phyloP scores from a whole-genome alignment of 2,797 vertebrate species.

The Craterocephalus amniculus region DNA sequence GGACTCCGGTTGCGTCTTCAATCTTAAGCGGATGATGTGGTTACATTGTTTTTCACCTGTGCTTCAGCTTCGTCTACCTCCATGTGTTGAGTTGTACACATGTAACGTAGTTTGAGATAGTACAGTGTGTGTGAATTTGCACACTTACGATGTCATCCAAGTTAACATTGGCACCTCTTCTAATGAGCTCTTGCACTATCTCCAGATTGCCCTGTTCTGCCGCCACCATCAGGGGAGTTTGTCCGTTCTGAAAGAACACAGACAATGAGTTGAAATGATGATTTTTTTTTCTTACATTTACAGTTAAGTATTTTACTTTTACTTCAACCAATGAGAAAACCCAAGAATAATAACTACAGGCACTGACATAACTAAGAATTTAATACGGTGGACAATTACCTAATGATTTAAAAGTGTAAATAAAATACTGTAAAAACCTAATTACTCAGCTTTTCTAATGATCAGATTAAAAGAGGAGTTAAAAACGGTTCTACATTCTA shows the following conservation, averaged over 20 bases:
- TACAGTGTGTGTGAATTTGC: slow-evolving; percentile 2
- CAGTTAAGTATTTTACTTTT: slow-evolving; percentile 14
- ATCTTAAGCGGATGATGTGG: slow-evolving; percentile 48
- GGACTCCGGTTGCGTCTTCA: slow-evolving; percentile 30
- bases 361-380: neutral
- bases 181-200: slow-evolving; percentile 93
- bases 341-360: neutral
- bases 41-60: slow-evolving; percentile 64
- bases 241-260: slow-evolving; percentile 69
- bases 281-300: slow-evolving; percentile 1
- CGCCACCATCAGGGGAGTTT: slow-evolving; percentile 91
- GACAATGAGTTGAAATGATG: slow-evolving; percentile 10
- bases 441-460: neutral
- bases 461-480: neutral
- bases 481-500: neutral
- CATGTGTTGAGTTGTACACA: neutral
- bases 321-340: neutral
- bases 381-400: neutral
- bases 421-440: no score
- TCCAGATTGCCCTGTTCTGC: slow-evolving; percentile 96
- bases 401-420: neutral
- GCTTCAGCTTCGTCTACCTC: neutral
- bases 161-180: slow-evolving; percentile 93
- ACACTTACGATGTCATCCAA: slow-evolving; percentile 92
- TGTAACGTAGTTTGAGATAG: slow-evolving; percentile 1